Conservation (phyloP, 2,113 vertebrate genomes). For the Tupaia tana region DNA sequence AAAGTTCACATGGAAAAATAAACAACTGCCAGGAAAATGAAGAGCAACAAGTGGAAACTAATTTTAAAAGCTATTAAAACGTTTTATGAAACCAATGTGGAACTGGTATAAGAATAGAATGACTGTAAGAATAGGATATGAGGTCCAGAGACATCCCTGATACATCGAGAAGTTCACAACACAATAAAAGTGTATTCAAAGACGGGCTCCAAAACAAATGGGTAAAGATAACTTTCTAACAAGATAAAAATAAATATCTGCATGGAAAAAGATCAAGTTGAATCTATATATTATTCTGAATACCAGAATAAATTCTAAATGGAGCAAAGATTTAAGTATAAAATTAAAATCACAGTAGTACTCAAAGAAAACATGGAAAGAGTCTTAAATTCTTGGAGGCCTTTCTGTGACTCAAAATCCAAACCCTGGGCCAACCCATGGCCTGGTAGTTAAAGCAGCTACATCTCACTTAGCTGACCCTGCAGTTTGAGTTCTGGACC, state of each 20-base stretch:
- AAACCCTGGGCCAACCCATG: background rate
- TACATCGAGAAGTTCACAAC: background rate
- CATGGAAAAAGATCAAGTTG: background rate
- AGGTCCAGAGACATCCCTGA: background rate
- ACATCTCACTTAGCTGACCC: no score
- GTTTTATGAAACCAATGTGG: slow-evolving; percentile 23
- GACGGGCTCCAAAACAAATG: background rate
- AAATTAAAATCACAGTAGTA: slow-evolving; percentile 42
- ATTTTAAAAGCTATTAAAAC: slow-evolving; percentile 46
- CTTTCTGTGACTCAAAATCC: slow-evolving; percentile 17
- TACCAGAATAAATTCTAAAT: background rate
- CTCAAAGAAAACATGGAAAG: background rate
- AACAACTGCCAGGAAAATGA: slow-evolving; percentile 55
- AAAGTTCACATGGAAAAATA: slow-evolving; percentile 66
- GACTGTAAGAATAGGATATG: background rate
- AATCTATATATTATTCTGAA: background rate
- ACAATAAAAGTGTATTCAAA: background rate
- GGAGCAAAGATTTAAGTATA: background rate
- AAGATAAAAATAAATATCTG: background rate
- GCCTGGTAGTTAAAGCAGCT: no score
- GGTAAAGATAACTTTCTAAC: background rate
- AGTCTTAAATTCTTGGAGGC: background rate
- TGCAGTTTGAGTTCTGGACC: no score
- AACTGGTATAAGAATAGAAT: background rate
- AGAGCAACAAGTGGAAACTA: slow-evolving; percentile 22